phyloP scores from a whole-genome alignment of 2,113 vertebrate species.

The Daubentonia madagascariensis region DNA sequence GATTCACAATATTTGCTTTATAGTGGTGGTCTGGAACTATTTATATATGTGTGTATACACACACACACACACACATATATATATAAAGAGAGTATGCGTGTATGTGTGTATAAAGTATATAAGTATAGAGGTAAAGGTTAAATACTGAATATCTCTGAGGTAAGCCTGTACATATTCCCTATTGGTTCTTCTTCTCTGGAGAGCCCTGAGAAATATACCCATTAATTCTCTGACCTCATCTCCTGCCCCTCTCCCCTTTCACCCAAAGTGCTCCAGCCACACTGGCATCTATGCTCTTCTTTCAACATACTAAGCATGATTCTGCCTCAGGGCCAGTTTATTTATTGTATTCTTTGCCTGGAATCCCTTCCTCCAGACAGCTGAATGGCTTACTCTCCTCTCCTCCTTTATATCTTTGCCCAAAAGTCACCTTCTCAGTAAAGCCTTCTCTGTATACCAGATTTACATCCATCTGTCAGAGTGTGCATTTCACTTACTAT shows the following conservation, averaged over 20 bases:
- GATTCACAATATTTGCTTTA: neutral
- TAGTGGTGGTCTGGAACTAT: neutral
- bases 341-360: neutral
- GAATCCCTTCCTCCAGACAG: neutral
- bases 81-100: too few species aligned
- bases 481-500: neutral
- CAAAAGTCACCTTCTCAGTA: neutral
- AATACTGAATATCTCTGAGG: neutral
- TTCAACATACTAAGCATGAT: neutral
- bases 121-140: too few species aligned
- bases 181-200: neutral
- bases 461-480: neutral
- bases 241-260: neutral
- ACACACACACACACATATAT: too few species aligned
- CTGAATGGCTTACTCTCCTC: neutral
- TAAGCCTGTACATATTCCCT: neutral
- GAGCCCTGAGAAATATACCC: neutral
- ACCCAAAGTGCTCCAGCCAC: neutral
- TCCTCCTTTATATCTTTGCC: neutral
- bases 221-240: neutral
- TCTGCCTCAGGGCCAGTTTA: neutral
- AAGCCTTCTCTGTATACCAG: neutral
- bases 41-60: too few species aligned
- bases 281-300: neutral
- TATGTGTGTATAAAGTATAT: too few species aligned